These are phyloP conservation scores for Mobula birostris DNA, from an alignment of 2,113 vertebrate species.

Conservation along the genomic window DNA sequence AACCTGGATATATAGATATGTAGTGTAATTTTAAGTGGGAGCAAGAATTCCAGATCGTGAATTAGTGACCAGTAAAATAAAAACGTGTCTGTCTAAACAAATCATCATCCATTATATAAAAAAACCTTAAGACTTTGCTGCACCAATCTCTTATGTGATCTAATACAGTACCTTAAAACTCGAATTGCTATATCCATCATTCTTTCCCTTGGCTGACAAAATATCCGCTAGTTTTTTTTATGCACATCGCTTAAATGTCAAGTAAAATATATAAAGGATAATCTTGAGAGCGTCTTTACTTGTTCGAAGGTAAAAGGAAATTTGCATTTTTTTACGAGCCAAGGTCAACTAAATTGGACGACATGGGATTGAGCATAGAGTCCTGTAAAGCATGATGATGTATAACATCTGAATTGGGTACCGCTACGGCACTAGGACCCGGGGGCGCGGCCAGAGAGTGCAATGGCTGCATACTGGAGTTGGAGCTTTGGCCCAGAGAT, in stretches of 20 bases:
- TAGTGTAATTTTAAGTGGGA: constrained; percentile 1
- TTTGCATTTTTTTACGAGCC: constrained; percentile 74
- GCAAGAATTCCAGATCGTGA: constrained; percentile 14
- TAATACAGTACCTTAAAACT: constrained; percentile 50
- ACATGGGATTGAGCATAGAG: constrained; percentile 98
- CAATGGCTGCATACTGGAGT: constrained; percentile 74
- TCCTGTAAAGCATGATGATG: constrained; percentile 94
- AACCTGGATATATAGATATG: constrained; percentile 26
- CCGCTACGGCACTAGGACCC: constrained; percentile 91
- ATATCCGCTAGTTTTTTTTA: constrained; percentile 48
- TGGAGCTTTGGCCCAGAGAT: constrained; percentile 53
- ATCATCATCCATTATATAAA: constrained; percentile 41
- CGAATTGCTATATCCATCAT: constrained; percentile 45
- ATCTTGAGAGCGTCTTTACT: constrained; percentile 32
- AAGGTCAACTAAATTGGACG: constrained; percentile 92
- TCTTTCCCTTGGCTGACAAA: constrained; percentile 49
- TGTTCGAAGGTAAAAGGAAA: constrained; percentile 23
- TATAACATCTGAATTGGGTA: constrained; percentile 77
- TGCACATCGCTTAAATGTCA: constrained; percentile 53
- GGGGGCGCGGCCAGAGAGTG: constrained; percentile 87
- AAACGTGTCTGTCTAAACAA: constrained; percentile 23
- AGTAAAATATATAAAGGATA: constrained; percentile 40
- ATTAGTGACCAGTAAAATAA: constrained; percentile 25
- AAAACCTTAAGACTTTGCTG: constrained; percentile 60
- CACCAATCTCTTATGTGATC: constrained; percentile 55